These are phyloP conservation scores for Yoshiicerus persimilis DNA, from an alignment of 1,140 invertebrate genomes.

Conservation along the genomic window DNA sequence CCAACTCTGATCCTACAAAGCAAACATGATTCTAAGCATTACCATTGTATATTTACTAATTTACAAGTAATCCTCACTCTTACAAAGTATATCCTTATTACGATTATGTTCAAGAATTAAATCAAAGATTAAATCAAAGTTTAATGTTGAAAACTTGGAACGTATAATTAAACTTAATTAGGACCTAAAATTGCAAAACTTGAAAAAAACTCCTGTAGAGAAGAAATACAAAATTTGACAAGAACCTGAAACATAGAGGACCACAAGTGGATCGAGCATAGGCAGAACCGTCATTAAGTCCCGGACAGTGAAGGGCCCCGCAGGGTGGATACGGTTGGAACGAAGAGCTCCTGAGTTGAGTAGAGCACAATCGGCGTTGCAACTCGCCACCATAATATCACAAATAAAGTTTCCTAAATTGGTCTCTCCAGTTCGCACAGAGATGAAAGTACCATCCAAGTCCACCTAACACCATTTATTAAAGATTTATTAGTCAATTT, in stretches of 20 bases:
- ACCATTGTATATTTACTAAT: too few species aligned
- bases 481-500: too few species aligned
- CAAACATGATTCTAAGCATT: too few species aligned
- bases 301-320: constrained; percentile 77
- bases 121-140: too few species aligned
- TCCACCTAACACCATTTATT: constrained; percentile 63
- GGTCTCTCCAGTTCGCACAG: constrained; percentile 76
- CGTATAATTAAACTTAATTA: too few species aligned
- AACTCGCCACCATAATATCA: constrained; percentile 70
- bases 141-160: too few species aligned
- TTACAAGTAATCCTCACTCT: too few species aligned
- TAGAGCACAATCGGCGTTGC: constrained; percentile 79
- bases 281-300: constrained; percentile 81
- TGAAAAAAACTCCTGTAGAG: too few species aligned
- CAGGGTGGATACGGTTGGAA: constrained; percentile 68
- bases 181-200: too few species aligned
- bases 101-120: too few species aligned
- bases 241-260: constrained; percentile 66
- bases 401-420: constrained; percentile 90
- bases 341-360: constrained; percentile 85
- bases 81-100: too few species aligned
- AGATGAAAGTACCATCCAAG: constrained; percentile 78
- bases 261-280: constrained; percentile 78
- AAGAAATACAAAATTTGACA: too few species aligned
- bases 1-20: constrained; percentile 64